Base-by-base conservation (phyloP, 2,797 vertebrate genomes). In the Apogon talboti region DNA sequence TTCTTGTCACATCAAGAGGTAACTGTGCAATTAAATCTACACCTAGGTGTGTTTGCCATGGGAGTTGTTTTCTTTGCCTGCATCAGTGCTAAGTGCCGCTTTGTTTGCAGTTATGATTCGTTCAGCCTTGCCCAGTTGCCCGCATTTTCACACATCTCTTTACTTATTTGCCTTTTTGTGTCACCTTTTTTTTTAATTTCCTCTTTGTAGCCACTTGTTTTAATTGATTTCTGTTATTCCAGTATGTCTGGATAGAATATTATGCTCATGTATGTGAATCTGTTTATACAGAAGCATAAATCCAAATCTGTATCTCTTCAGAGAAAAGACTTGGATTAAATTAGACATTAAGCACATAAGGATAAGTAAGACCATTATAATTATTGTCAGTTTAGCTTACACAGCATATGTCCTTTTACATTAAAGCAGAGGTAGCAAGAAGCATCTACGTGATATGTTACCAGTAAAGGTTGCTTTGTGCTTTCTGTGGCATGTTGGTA, bases 401-500 rank as follows among this genome's bases (percentile, higher is more conserved):
- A 41, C 21, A 0, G n/a, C 72, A 59, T 38, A 37, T 43, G 7
- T 12, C 66, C 14, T 42, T 73, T 68, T 1, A 43, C 47, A 57
- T 16, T 19, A 15, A 66, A 70, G 41, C 47, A 14, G 21, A 28
- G n/a, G 42, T 44, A 76, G 47, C 56, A 56, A 15, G 49, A 75
- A 64, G 48, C 47, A 37, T 59, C 24, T 40, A 4, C 2, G 3
- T 50, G 58, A 28, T 43, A 42, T 76, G 59, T 57, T 28, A 40
- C 40, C 12, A 53, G 66, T 68, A 74, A 40, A 51, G 66, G n/a
- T 44, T n/a, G 46, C 74, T 78, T 80, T 79, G 69, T 79, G 74
- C 66, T 71, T 55, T 66, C 41, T 56, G 38, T 72, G 76, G 51
- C 62, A 69, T 74, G 79, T 73, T 52, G 81, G 71, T 83, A 85